A percentile compares a stretch with the other conserved stretches of the same genome.
phyloP scores from a whole-genome alignment of 2,113 vertebrate genomes.

The Chionomys nivalis region DNA sequence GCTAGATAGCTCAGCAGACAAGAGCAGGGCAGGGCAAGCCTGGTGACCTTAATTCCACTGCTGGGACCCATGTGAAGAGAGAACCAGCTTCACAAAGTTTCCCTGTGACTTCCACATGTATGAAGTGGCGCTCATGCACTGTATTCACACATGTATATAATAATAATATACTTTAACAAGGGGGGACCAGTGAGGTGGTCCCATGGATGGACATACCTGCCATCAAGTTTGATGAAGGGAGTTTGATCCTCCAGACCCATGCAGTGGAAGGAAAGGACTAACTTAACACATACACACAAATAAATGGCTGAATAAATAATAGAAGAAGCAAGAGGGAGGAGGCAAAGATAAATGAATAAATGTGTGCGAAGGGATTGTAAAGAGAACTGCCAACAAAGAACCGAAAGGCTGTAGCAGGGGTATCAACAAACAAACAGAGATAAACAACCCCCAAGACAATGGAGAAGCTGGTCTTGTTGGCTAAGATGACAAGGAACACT shows the following conservation, averaged over 20 bases:
- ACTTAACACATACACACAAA: neutral
- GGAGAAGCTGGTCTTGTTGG: neutral
- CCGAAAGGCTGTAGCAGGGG: too few species aligned
- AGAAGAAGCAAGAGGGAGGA: neutral
- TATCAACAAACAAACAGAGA: neutral
- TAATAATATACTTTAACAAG: neutral
- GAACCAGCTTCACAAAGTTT: neutral
- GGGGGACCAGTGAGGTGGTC: neutral
- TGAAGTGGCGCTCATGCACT: neutral
- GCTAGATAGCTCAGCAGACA: neutral
- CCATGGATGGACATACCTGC: neutral
- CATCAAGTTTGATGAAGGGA: neutral
- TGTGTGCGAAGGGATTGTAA: neutral
- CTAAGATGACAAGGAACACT: neutral
- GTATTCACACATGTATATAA: neutral
- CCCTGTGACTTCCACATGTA: neutral
- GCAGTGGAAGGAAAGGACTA: neutral
- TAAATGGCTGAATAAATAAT: neutral
- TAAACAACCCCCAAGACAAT: too few species aligned
- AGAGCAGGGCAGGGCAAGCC: neutral
- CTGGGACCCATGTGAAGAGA: neutral
- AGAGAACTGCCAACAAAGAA: neutral
- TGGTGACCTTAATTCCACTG: too few species aligned
- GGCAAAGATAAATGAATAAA: neutral
- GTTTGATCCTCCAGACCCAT: neutral